Conservation (phyloP, 2,888 invertebrate genomes). For the Lapara coniferarum region DNA sequence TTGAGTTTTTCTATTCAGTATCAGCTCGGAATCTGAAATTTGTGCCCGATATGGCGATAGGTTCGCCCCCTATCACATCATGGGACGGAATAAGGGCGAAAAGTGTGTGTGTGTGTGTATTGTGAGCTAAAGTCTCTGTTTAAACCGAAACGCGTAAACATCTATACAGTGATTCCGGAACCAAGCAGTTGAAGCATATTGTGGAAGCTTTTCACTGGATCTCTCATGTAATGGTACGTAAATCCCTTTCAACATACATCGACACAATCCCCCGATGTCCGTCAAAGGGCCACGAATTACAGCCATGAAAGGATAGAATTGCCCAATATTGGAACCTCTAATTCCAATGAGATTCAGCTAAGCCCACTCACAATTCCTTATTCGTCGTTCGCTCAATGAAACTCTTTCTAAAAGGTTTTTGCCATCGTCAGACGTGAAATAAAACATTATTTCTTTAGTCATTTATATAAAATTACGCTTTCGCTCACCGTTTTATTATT, state of each 20-base stretch:
- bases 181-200: constrained; percentile 24
- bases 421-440: constrained; percentile 48
- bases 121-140: not conserved
- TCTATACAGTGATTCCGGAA: not conserved
- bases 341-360: constrained; percentile 60
- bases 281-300: constrained; percentile 60
- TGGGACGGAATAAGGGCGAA: too few species aligned
- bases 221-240: constrained; percentile 55
- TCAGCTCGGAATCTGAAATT: too few species aligned
- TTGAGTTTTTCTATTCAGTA: too few species aligned
- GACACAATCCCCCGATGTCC: constrained; percentile 57
- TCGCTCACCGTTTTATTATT: constrained; percentile 51
- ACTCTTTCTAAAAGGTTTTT: constrained; percentile 62
- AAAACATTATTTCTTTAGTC: constrained; percentile 52
- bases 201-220: constrained; percentile 41
- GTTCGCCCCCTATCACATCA: too few species aligned
- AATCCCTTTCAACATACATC: constrained; percentile 59
- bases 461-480: constrained; percentile 55
- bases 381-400: constrained; percentile 55
- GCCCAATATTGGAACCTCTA: constrained; percentile 56
- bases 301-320: constrained; percentile 59
- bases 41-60: too few species aligned
- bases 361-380: constrained; percentile 63
- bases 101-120: too few species aligned
- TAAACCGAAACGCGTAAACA: not conserved